Conservation (phyloP, 2,797 vertebrate species). For the Delichon dasypus region DNA sequence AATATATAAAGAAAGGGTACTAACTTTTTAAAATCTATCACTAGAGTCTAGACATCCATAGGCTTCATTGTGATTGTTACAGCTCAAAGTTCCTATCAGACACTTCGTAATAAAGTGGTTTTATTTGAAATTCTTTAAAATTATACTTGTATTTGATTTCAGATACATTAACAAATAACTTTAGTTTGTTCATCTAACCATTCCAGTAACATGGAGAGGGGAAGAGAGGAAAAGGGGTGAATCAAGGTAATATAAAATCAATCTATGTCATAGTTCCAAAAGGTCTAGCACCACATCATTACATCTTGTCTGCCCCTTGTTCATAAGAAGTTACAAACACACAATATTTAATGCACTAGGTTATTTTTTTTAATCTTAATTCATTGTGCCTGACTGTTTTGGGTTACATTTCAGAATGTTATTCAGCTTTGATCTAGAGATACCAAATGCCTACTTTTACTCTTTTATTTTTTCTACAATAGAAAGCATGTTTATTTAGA, state of each 20-base stretch:
- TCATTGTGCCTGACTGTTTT: neutral
- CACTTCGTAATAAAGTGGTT: neutral
- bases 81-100: neutral
- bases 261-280: neutral
- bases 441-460: neutral
- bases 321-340: neutral
- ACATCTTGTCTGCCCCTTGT: neutral
- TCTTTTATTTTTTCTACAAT: neutral
- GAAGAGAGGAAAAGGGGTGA: neutral
- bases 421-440: neutral
- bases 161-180: neutral
- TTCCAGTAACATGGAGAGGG: neutral
- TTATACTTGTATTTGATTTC: neutral
- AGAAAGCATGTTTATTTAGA: neutral
- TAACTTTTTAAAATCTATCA: neutral
- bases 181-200: neutral
- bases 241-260: neutral
- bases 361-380: neutral
- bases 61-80: neutral
- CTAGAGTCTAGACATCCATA: neutral
- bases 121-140: neutral
- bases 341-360: neutral
- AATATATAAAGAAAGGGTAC: neutral
- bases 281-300: neutral
- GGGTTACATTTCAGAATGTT: neutral